Evolutionary conservation across 2,797 vertebrate genomes (phyloP).

Genomic region (Diplodus puntazzo): DNA sequence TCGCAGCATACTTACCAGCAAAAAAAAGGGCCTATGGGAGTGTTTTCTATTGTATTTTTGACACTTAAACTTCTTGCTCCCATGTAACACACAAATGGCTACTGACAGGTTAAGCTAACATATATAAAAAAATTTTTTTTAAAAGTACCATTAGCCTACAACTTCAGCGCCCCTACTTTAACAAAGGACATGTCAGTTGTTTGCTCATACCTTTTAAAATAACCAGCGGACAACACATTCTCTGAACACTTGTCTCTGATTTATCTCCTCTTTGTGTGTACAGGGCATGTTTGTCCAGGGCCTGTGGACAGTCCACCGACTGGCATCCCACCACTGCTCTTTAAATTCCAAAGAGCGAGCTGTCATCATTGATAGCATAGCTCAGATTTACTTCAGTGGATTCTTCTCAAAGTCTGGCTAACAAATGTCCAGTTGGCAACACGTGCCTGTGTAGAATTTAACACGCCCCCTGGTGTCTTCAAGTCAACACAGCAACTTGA

Average conservation of each 20-base stretch:
- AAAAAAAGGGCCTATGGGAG: too few species aligned
- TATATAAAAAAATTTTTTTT: too few species aligned
- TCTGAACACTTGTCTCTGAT: conserved; percentile 55
- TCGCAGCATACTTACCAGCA: neutral
- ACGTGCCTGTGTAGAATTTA: neutral
- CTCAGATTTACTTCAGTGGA: neutral
- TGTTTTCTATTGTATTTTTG: too few species aligned
- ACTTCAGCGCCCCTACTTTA: neutral
- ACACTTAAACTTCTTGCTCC: neutral
- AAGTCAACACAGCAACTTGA: conserved; percentile 19
- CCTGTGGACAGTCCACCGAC: conserved; percentile 17
- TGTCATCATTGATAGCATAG: neutral
- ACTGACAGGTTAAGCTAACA: neutral
- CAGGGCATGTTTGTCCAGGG: conserved; percentile 48
- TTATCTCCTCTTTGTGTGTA: conserved; percentile 31
- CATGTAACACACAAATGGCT: neutral
- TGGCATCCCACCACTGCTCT: conserved; percentile 37
- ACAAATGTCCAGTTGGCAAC: neutral
- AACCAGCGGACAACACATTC: conserved; percentile 18
- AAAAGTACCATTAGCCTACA: neutral
- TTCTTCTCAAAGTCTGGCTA: neutral
- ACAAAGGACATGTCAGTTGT: neutral
- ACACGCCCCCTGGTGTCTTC: conserved; percentile 62
- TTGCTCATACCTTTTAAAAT: conserved; percentile 47
- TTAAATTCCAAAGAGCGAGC: conserved; percentile 49